phyloP scores from a whole-genome alignment of 2,113 vertebrate species.

The Cavia porcellus region DNA sequence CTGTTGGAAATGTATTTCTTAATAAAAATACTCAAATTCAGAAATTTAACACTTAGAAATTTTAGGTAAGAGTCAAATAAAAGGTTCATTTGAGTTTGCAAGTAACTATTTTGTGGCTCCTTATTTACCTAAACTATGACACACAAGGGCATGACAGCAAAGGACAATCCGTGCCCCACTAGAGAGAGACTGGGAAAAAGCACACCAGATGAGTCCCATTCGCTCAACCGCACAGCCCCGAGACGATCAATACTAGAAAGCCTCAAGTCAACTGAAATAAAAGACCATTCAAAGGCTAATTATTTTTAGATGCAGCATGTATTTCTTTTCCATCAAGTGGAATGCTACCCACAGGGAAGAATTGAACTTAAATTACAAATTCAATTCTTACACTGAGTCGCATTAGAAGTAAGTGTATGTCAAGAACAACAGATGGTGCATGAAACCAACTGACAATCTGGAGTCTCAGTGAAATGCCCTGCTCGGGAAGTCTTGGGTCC shows the following conservation, averaged over 20 bases:
- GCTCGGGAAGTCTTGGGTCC: neutral
- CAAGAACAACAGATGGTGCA: neutral
- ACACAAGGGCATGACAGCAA: neutral
- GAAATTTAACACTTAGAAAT: neutral
- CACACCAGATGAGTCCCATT: neutral
- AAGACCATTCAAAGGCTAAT: conserved; percentile 21
- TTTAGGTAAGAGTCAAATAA: neutral
- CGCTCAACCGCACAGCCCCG: conserved; percentile 5
- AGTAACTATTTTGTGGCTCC: neutral
- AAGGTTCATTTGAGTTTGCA: neutral
- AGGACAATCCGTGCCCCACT: neutral
- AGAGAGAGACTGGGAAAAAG: neutral
- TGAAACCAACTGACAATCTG: neutral
- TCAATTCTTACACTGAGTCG: neutral
- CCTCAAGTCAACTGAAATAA: conserved; percentile 46
- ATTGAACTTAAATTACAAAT: conserved; percentile 32
- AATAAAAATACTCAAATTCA: conserved; percentile 7
- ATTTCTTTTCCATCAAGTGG: conserved; percentile 48
- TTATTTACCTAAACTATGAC: neutral
- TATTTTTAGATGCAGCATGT: conserved; percentile 57
- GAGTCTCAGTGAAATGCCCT: neutral
- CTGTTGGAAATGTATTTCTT: conserved; percentile 34
- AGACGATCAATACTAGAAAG: conserved; percentile 44
- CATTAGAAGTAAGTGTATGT: conserved; percentile 8
- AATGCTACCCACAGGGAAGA: conserved; percentile 9